Evolutionary conservation across 1,140 invertebrate genomes (phyloP), one percentile per base, ranked within the genome.

Genomic region (Cotesia glomerata): DNA sequence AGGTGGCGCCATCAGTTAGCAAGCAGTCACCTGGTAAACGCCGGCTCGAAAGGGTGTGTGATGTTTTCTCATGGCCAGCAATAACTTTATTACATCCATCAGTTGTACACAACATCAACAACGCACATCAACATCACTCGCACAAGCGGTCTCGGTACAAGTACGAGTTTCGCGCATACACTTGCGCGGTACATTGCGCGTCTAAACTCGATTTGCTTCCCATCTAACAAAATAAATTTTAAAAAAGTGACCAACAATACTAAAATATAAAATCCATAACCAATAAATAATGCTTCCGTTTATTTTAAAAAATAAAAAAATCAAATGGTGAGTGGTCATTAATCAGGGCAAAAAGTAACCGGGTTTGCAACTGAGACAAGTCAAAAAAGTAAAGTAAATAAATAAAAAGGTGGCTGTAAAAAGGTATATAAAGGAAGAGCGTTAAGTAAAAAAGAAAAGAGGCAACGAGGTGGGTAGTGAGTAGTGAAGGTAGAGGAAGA

Each of bases 11-110:
- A 69, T n/a, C 56, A 45, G 4, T 45, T 45, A 45, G 8, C 39
- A 45, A 11, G 39, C 67, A 69, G 68, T 69, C 18, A 39, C 14
- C 36, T 56, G 39, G 56, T 36, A 69, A 45, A 69, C 68, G 68
- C 68, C 68, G 68, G 68, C 58, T 61, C 56, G 56, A 32, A 35
- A 69, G 68, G 58, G 58, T 69, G 68, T 69, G 56, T 69, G 68
- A 45, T 34, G 13, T 61, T 39, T 69, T 49, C 54, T 59, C n/a
- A 51, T 34, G 18, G 36, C 18, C 39, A 61, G 11, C 9, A 49
- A 69, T 45, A 45, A 45, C 11, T 45, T 45, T 7, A 45, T 45
- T 9, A 45, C 39, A 45, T 45, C 39, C 52, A 16, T 16, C 52
- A 56, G 52, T 56, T n/a, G 52, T 56, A 7, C 52, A 45, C 1